These are phyloP conservation scores for Neoarius graeffei DNA, from an alignment of 2,113 vertebrate species.

Conservation along the genomic window DNA sequence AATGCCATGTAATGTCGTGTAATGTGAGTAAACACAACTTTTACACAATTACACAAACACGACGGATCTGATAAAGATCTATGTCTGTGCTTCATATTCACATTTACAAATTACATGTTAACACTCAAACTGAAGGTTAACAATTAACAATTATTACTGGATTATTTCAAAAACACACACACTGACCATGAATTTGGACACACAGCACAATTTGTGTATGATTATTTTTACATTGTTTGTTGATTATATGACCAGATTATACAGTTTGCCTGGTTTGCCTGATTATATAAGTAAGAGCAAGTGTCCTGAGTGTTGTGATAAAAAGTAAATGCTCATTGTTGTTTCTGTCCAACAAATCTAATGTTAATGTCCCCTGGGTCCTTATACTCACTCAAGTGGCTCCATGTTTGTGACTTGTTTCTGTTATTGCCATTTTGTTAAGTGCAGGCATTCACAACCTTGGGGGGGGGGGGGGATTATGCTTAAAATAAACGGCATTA, in stretches of 20 bases:
- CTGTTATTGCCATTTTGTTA: constrained; percentile 25
- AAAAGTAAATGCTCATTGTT: background rate
- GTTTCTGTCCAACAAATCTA: background rate
- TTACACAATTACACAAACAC: background rate
- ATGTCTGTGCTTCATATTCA: background rate
- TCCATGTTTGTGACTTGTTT: constrained; percentile 39
- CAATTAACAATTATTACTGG: background rate
- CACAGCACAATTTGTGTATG: background rate
- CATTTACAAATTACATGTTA: no score
- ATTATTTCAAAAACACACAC: background rate
- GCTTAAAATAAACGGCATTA: constrained; percentile 27
- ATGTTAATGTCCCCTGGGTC: background rate
- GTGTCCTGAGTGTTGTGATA: background rate
- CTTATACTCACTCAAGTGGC: background rate
- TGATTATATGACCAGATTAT: background rate
- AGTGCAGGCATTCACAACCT: constrained; percentile 27
- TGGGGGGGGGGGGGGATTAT: background rate
- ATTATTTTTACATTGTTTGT: background rate
- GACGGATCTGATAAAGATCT: background rate
- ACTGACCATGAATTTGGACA: background rate
- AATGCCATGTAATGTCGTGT: no score
- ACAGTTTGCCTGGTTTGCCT: no score
- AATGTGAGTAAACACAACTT: no score
- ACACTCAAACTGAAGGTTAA: background rate
- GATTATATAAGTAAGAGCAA: no score